phyloP scores from a whole-genome alignment of 2,797 vertebrate species.

The Triplophysa yarkandensis region DNA sequence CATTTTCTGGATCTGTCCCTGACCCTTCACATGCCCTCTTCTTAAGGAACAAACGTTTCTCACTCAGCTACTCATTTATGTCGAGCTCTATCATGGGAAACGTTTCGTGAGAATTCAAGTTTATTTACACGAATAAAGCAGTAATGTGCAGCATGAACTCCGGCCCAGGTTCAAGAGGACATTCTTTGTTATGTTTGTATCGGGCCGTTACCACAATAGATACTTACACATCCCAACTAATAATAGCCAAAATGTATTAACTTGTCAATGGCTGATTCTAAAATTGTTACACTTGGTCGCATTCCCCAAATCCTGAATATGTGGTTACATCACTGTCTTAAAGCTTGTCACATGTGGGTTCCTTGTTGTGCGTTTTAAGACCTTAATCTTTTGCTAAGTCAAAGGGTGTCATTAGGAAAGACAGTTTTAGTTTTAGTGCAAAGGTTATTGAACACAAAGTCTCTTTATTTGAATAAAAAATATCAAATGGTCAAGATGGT shows the following conservation, averaged over 20 bases:
- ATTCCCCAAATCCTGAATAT: neutral
- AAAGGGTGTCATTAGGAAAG: neutral
- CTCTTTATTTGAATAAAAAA: no score
- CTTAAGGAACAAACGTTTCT: slow-evolving; percentile 1
- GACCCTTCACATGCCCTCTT: slow-evolving; percentile 31
- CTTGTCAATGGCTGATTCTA: neutral
- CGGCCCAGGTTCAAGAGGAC: neutral
- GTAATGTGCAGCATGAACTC: slow-evolving; percentile 19
- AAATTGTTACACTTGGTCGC: neutral
- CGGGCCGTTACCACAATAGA: neutral
- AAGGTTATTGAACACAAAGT: neutral
- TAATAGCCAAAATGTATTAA: neutral
- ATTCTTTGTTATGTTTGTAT: slow-evolving; percentile 10
- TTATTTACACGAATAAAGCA: slow-evolving; percentile 26
- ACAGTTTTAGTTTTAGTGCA: neutral
- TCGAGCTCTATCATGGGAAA: slow-evolving; percentile 15
- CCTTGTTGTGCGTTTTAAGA: neutral
- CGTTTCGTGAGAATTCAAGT: slow-evolving; percentile 17
- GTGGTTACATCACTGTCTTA: slow-evolving; percentile 6
- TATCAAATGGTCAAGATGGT: no score
- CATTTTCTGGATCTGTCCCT: slow-evolving; percentile 26
- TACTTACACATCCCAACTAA: neutral
- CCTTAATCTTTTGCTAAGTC: neutral
- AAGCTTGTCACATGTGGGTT: neutral
- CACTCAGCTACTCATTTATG: slow-evolving; percentile 13